These are phyloP conservation scores for Cyclura pinguis DNA, from an alignment of 2,797 vertebrate genomes.

Conservation along the genomic window DNA sequence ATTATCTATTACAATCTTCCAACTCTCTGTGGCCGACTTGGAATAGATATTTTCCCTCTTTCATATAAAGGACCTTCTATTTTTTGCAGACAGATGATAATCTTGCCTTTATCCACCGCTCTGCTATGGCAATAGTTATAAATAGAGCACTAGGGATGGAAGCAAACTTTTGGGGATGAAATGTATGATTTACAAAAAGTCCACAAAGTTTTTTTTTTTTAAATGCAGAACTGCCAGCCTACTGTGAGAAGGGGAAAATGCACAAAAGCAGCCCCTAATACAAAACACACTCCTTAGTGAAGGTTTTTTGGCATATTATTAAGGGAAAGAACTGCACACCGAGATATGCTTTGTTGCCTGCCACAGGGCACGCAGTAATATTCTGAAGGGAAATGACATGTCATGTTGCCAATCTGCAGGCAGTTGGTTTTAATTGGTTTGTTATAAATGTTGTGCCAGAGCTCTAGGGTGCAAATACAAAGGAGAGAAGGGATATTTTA, in stretches of 20 bases:
- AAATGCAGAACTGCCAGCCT: background rate
- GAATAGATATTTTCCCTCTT: background rate
- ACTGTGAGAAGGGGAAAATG: background rate
- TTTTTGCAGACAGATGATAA: slow-evolving; percentile 18
- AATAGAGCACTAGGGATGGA: background rate
- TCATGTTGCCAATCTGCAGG: slow-evolving; percentile 14
- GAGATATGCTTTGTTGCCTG: slow-evolving; percentile 15
- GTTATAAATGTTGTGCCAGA: slow-evolving; percentile 28
- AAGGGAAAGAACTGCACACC: slow-evolving; percentile 22
- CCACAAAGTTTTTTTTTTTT: background rate
- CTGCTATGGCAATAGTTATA: background rate
- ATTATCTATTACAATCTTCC: background rate
- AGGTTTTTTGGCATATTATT: slow-evolving; percentile 10
- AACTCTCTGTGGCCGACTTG: background rate
- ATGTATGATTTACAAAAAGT: background rate
- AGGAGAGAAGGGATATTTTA: slow-evolving; percentile 6
- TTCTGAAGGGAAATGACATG: background rate
- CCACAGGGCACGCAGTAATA: background rate
- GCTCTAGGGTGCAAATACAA: slow-evolving; percentile 36
- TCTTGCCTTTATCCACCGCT: background rate
- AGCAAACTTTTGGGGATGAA: background rate
- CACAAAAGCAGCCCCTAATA: background rate
- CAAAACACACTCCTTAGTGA: background rate
- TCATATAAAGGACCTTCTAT: background rate
- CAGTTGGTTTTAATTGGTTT: slow-evolving; percentile 43